Base-by-base conservation (phyloP, 2,888 invertebrate genomes). In the Falcaria lacertinaria region DNA sequence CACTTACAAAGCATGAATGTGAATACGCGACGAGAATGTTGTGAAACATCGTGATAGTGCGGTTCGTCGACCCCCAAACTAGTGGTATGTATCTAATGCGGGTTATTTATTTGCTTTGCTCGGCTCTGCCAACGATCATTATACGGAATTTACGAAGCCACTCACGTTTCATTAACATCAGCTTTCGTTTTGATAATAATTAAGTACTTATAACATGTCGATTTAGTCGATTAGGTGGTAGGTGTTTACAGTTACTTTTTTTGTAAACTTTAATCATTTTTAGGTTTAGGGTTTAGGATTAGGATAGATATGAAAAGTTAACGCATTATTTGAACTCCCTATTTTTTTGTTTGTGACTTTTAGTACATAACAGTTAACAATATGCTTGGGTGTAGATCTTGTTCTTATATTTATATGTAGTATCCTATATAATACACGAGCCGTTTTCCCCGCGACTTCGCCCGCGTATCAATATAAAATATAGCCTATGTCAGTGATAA, bases 31-130 rank as follows among this genome's bases (percentile, higher is more conserved):
- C 28, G 28, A 28, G 28, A 11, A 28, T 11, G 28, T 28, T 28
- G 28, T 28, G 28, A 28, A 28, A 28, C 28, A 28, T 11, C 28
- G 28, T 28, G 28, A 28, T 28, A 28, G 11, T 11, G 28, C 1
- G 28, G 28, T 28, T 37, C 59, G 42, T 49, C 52, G 58, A 60
- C 58, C 56, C 39, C 52, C 57, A 34, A 60, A 50, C 39, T 45
- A 41, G 50, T 33, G 41, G 44, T 42, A 45, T 33, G 32, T 41
- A 45, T 33, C 33, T 41, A 43, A 61, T 64, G 59, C 63, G 60
- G 62, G 63, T 44, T 50, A 44, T 58, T 60, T 60, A 57, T 57
- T 62, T 59, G 52, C 53, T 44, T 52, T 33, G 16, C 41, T 41
- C 36, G 8, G 17, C 22, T 42, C 22, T 15, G 33, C 42, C 14